phyloP scores from a whole-genome alignment of 2,888 invertebrate species.

The Pediacus dermestoides region DNA sequence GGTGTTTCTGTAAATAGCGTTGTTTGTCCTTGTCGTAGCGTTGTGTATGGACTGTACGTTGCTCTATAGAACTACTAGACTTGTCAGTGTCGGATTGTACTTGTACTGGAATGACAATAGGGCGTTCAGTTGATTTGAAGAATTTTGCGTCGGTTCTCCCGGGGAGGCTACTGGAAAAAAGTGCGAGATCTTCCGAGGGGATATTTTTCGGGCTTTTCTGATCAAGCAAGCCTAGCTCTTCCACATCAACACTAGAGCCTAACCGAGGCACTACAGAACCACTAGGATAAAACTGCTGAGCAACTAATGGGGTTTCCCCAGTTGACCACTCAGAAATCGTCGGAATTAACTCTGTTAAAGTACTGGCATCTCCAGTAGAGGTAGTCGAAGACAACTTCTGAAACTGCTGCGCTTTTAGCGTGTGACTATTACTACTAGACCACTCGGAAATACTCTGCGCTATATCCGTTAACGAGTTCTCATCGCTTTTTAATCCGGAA shows the following conservation, averaged over 20 bases:
- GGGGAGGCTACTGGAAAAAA: slow-evolving; percentile 30
- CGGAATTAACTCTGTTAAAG: slow-evolving; percentile 65
- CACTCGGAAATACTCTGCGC: slow-evolving; percentile 81
- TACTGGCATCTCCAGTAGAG: slow-evolving; percentile 44
- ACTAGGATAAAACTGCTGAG: slow-evolving; percentile 49
- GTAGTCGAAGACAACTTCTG: slow-evolving; percentile 47
- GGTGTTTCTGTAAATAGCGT: slow-evolving; percentile 42
- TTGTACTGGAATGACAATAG: slow-evolving; percentile 53
- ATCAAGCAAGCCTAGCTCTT: slow-evolving; percentile 38
- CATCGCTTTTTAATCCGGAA: slow-evolving; percentile 70
- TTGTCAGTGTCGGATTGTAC: slow-evolving; percentile 51
- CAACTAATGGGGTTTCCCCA: slow-evolving; percentile 65
- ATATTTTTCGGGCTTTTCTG: slow-evolving; percentile 45
- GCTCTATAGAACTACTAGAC: slow-evolving; percentile 53
- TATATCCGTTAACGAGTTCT: slow-evolving; percentile 68
- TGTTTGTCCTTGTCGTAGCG: slow-evolving; percentile 46
- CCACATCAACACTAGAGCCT: slow-evolving; percentile 44
- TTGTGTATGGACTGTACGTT: slow-evolving; percentile 46
- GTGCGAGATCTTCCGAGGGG: slow-evolving; percentile 44
- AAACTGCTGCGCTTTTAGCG: slow-evolving; percentile 61
- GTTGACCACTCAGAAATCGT: slow-evolving; percentile 80
- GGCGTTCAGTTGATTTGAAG: slow-evolving; percentile 54
- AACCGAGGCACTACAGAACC: slow-evolving; percentile 36
- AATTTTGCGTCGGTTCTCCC: slow-evolving; percentile 32
- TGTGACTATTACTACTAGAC: slow-evolving; percentile 74